phyloP scores from a whole-genome alignment of 2,113 vertebrate species.

The Rhipidura dahli region DNA sequence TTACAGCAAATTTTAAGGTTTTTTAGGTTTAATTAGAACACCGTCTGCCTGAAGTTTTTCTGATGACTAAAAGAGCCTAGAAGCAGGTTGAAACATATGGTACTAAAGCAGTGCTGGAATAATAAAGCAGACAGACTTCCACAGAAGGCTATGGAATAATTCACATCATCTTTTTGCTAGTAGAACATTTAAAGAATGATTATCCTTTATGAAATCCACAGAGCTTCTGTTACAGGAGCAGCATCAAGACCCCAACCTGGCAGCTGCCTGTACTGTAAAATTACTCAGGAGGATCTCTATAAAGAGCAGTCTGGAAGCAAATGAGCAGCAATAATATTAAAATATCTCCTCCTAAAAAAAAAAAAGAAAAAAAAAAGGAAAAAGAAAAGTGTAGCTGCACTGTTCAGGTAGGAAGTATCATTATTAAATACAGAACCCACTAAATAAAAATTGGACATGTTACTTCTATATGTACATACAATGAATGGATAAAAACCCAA shows the following conservation, averaged over 20 bases:
- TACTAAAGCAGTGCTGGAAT: neutral
- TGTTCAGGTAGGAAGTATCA: neutral
- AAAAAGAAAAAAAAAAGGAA: neutral
- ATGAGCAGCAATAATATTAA: neutral
- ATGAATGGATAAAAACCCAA: neutral
- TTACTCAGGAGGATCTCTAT: neutral
- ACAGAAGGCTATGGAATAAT: neutral
- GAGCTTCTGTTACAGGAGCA: neutral
- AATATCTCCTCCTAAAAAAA: neutral
- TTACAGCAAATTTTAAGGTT: neutral
- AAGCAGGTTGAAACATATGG: constrained; percentile 12
- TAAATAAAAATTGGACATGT: neutral
- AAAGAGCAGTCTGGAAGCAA: neutral
- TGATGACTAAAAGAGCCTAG: neutral
- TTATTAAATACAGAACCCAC: neutral
- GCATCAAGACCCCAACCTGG: neutral
- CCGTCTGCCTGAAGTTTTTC: neutral
- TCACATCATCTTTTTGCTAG: neutral
- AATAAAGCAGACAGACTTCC: neutral
- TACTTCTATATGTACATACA: neutral
- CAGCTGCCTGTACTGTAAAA: neutral
- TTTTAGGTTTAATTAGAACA: neutral
- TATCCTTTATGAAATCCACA: neutral
- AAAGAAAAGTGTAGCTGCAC: neutral
- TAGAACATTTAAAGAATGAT: neutral